These are phyloP conservation scores for Fabriciana adippe DNA, from an alignment of 2,888 invertebrate species.

Conservation along the genomic window DNA sequence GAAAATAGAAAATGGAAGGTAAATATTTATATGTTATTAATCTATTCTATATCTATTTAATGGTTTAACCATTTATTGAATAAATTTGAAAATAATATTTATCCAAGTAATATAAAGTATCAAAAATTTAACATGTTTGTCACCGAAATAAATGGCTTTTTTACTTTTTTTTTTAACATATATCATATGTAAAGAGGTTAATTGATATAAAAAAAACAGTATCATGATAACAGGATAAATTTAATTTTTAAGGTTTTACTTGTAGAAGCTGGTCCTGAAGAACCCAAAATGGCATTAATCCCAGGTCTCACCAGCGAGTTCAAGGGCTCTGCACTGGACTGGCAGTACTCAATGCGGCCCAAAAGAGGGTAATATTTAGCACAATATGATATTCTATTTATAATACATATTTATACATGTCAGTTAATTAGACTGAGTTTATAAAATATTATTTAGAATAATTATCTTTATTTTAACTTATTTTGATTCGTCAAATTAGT, in stretches of 20 bases:
- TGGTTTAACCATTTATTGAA: too few species aligned
- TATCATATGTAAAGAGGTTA: too few species aligned
- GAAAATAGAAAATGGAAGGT: constrained; percentile 76
- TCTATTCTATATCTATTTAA: not conserved
- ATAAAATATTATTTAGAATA: too few species aligned
- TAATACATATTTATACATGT: not conserved
- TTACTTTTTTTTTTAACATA: too few species aligned
- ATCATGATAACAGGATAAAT: not conserved
- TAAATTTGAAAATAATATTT: too few species aligned
- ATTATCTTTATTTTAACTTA: too few species aligned
- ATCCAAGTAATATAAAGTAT: too few species aligned
- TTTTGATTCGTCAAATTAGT: too few species aligned
- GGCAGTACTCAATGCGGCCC: constrained; percentile 72
- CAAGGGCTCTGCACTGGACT: constrained; percentile 66
- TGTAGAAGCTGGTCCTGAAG: constrained; percentile 70
- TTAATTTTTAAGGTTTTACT: constrained; percentile 56
- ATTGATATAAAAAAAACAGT: not conserved
- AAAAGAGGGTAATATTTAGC: constrained; percentile 64
- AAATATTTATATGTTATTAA: not conserved
- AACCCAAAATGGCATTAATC: constrained; percentile 71
- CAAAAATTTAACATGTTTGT: too few species aligned
- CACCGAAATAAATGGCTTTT: too few species aligned
- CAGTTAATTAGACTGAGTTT: too few species aligned
- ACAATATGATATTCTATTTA: not conserved
- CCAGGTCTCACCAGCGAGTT: constrained; percentile 74